Percentiles rank a stretch among this genome's conserved stretches.
These are phyloP conservation scores for Cyprinus carpio DNA, from an alignment of 2,113 vertebrate species.

Conservation along the genomic window DNA sequence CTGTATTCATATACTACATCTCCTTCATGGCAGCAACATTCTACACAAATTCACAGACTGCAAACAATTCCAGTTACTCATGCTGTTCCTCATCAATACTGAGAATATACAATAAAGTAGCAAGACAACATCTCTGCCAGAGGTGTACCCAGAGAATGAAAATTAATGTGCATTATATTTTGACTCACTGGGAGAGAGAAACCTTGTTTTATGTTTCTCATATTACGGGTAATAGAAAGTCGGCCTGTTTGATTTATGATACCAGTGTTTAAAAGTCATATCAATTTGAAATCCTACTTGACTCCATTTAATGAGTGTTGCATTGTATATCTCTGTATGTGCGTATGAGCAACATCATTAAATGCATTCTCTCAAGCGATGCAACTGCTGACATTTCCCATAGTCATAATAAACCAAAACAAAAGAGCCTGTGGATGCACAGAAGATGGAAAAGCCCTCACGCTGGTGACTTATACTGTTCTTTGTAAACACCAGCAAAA, in stretches of 20 bases:
- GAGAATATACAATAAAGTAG: background rate
- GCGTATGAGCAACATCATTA: constrained; percentile 43
- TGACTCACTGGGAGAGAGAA: constrained; percentile 24
- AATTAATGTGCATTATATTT: constrained; percentile 42
- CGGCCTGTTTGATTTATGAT: constrained; percentile 41
- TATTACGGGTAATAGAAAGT: constrained; percentile 25
- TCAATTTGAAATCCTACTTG: constrained; percentile 47
- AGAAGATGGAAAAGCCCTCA: constrained; percentile 27
- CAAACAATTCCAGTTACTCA: constrained; percentile 5
- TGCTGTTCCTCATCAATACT: constrained; percentile 23
- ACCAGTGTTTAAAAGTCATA: constrained; percentile 43
- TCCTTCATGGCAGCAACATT: constrained; percentile 23
- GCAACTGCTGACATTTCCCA: constrained; percentile 39
- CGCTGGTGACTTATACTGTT: background rate
- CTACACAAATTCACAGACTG: background rate
- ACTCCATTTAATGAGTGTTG: constrained; percentile 45
- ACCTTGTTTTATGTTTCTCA: constrained; percentile 28
- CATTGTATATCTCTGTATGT: background rate
- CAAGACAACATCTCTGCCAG: background rate
- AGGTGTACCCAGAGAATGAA: constrained; percentile 27
- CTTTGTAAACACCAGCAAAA: constrained; percentile 35
- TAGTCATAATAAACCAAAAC: constrained; percentile 37
- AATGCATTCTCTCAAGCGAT: constrained; percentile 36
- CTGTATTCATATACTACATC: constrained; percentile 1
- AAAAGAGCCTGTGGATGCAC: constrained; percentile 21